These are phyloP conservation scores for Oryzaephilus surinamensis DNA, from an alignment of 1,140 invertebrate genomes.

Conservation along the genomic window DNA sequence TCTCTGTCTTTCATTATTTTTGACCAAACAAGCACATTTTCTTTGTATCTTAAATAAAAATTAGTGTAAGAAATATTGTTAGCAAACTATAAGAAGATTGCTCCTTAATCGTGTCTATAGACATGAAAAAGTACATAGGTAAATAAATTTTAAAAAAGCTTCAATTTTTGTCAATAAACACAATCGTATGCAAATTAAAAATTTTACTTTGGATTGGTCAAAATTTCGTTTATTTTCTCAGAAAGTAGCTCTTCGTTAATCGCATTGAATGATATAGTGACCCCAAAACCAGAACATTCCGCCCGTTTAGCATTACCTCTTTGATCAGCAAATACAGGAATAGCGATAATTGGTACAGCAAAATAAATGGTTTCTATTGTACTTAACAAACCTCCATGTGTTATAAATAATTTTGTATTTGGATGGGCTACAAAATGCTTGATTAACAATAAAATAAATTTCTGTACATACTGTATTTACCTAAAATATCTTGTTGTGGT, in stretches of 20 bases:
- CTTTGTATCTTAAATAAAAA: slow-evolving; percentile 3
- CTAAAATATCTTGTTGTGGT: slow-evolving; percentile 49
- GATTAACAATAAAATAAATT: not conserved
- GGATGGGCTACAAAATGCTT: slow-evolving; percentile 26
- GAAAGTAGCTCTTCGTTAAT: slow-evolving; percentile 10
- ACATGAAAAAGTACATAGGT: too few species aligned
- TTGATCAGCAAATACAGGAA: slow-evolving; percentile 35
- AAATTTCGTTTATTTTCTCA: slow-evolving; percentile 9
- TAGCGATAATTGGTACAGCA: slow-evolving; percentile 41
- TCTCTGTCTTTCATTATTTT: slow-evolving; percentile 10
- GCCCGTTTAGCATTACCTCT: slow-evolving; percentile 24
- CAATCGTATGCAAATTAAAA: too few species aligned
- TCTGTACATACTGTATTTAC: too few species aligned
- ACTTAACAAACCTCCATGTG: slow-evolving; percentile 23
- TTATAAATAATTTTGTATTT: slow-evolving; percentile 24
- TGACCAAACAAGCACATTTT: slow-evolving; percentile 4
- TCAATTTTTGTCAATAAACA: too few species aligned
- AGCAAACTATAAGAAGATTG: too few species aligned
- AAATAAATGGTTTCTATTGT: slow-evolving; percentile 38
- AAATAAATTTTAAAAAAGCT: too few species aligned
- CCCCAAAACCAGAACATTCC: slow-evolving; percentile 15
- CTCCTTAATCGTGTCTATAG: too few species aligned
- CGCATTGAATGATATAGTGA: slow-evolving; percentile 5
- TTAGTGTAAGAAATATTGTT: too few species aligned
- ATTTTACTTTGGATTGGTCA: slow-evolving; percentile 15